Conservation (phyloP, 2,888 invertebrate genomes). For the Gordius sp. region DNA sequence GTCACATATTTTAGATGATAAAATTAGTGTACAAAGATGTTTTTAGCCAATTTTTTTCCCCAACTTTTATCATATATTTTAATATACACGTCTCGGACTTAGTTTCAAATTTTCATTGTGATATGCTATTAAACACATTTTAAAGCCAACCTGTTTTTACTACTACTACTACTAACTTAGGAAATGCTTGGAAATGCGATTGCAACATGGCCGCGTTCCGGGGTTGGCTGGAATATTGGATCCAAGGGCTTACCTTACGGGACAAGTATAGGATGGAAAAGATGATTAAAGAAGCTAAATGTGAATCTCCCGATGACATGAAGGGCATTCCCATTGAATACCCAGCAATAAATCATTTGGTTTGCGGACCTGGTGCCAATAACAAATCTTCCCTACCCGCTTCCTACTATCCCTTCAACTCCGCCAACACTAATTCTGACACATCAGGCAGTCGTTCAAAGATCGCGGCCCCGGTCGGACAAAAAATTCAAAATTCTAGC, state of each 20-base stretch:
- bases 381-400: neutral
- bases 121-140: too few species aligned
- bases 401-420: neutral
- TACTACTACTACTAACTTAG: too few species aligned
- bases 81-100: too few species aligned
- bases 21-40: too few species aligned
- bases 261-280: conserved; percentile 14
- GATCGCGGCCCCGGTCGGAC: neutral
- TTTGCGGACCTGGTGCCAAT: conserved; percentile 36
- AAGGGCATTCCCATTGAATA: conserved; percentile 11
- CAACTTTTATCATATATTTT: too few species aligned
- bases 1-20: too few species aligned
- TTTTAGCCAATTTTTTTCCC: too few species aligned
- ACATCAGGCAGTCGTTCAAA: conserved; percentile 31
- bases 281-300: conserved; percentile 6
- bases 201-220: conserved; percentile 12
- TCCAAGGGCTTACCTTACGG: neutral
- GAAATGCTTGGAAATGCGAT: conserved; percentile 11
- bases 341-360: neutral
- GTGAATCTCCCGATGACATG: neutral
- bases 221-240: conserved; percentile 9
- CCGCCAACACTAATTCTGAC: neutral
- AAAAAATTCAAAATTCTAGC: neutral
- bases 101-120: too few species aligned
- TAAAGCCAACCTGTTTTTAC: too few species aligned